Base-by-base conservation (phyloP, 2,797 vertebrate genomes). In the Arctocebus calabarensis region DNA sequence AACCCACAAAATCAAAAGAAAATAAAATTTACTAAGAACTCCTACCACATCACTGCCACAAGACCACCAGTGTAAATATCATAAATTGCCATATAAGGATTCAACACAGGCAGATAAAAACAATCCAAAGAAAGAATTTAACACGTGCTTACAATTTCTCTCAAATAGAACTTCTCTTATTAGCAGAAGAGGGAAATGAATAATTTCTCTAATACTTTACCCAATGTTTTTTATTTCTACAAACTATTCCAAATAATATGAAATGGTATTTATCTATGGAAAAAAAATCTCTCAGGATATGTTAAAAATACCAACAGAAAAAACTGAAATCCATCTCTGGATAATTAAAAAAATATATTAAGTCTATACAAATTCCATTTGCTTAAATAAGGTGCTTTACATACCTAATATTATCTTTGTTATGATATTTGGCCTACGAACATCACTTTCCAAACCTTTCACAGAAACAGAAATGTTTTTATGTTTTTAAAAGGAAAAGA, bases 401-500 rank as follows among this genome's bases (percentile, higher is more conserved):
- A 37, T 11, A 64, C 10, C 48, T n/a, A 55, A 17, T 23, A 27
- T 10, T 74, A 4, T 48, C 32, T 64, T 59, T 92, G 59, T 57
- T 62, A 17, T 68, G 55, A 75, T n/a, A 40, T 22, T 8, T 43
- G 55, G 29, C 5, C 12, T 13, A 74, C 52, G 37, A 52, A 4
- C 62, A 68, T 70, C 71, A 84, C 57, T 70, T 91, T 81, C 29
- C 62, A 87, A 90, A 78, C 59, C 45, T n/a, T 83, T 43, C 62
- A 92, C 37, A 83, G 75, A 88, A 93, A 88, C 11, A 90, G 45
- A 87, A 78, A 73, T 32, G 14, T 2, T 20, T 74, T 84, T 79
- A 93, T 75, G 59, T 89, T 81, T 82, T 92, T n/a, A 62, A 95
- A 94, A 91, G 20, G 52, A 81, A 88, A 74, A 74, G 43, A 68